Evolutionary conservation across 1,140 invertebrate species (phyloP).

Genomic region (Drosophila carrolli): DNA sequence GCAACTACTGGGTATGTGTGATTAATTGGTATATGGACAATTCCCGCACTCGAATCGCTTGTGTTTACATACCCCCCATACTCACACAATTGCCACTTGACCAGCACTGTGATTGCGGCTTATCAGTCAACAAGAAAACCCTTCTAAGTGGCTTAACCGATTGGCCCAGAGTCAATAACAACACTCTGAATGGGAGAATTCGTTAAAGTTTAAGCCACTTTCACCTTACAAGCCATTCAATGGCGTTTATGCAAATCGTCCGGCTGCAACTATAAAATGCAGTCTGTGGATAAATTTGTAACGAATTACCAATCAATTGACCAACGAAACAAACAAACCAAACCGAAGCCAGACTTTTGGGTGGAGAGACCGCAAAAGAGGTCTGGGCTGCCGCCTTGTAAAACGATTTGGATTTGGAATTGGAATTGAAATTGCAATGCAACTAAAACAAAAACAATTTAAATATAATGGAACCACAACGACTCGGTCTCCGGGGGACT

Average conservation of each 20-base stretch:
- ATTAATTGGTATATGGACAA: slow-evolving; percentile 20
- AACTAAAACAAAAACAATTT: slow-evolving; percentile 76
- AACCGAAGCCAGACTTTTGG: slow-evolving; percentile 28
- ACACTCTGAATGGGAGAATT: slow-evolving; percentile 30
- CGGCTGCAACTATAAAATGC: slow-evolving; percentile 27
- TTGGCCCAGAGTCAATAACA: slow-evolving; percentile 33
- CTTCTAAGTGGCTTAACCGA: slow-evolving; percentile 24
- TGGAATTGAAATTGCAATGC: slow-evolving; percentile 71
- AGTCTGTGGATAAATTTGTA: slow-evolving; percentile 56
- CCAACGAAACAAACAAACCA: slow-evolving; percentile 56
- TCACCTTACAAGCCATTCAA: slow-evolving; percentile 20
- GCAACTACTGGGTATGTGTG: slow-evolving; percentile 8
- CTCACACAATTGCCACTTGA: slow-evolving; percentile 28
- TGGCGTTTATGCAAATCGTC: slow-evolving; percentile 52
- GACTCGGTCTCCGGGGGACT: slow-evolving; percentile 31
- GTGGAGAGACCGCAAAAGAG: slow-evolving; percentile 32
- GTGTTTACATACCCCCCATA: slow-evolving; percentile 2
- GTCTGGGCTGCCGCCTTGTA: slow-evolving; percentile 42
- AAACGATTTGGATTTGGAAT: slow-evolving; percentile 63
- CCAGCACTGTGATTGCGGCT: slow-evolving; percentile 37
- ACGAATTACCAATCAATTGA: slow-evolving; percentile 72
- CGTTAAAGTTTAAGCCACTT: slow-evolving; percentile 63
- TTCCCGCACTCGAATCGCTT: slow-evolving; percentile 5
- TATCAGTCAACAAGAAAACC: slow-evolving; percentile 31
- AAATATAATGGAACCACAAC: slow-evolving; percentile 72